A percentile compares a stretch with the other conserved stretches of the same genome.
Evolutionary conservation across 2,797 vertebrate genomes (phyloP).

Genomic region (Morelia viridis): DNA sequence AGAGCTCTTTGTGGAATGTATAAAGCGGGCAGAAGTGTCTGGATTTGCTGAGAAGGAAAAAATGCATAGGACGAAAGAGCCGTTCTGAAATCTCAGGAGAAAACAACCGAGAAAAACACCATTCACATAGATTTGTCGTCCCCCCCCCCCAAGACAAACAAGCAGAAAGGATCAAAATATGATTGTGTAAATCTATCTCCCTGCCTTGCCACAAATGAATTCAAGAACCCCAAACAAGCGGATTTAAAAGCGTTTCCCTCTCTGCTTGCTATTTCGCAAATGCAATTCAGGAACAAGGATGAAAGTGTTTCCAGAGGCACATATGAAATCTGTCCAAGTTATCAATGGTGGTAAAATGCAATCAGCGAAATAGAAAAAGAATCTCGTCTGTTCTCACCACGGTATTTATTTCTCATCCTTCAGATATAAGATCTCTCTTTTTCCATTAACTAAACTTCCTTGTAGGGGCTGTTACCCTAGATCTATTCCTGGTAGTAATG

Average conservation of each 20-base stretch:
- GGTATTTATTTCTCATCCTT: slow-evolving; percentile 14
- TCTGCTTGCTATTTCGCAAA: background rate
- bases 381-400: slow-evolving; percentile 11
- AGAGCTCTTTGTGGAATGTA: background rate
- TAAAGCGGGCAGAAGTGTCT: background rate
- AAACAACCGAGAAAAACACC: background rate
- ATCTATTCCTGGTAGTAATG: slow-evolving; percentile 71
- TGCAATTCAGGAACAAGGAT: background rate
- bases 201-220: background rate
- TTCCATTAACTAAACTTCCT: slow-evolving; percentile 56
- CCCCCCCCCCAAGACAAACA: background rate
- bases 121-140: background rate
- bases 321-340: background rate
- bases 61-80: background rate
- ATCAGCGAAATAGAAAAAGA: fast-evolving
- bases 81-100: background rate
- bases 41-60: background rate
- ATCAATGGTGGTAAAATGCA: background rate
- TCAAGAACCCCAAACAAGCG: background rate
- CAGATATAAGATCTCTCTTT: slow-evolving; percentile 48
- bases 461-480: slow-evolving; percentile 66
- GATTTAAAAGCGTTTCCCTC: background rate
- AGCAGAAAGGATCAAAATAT: background rate
- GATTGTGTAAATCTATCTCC: background rate
- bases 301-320: background rate